phyloP scores from a whole-genome alignment of 2,113 vertebrate genomes.

The Peromyscus maniculatus region DNA sequence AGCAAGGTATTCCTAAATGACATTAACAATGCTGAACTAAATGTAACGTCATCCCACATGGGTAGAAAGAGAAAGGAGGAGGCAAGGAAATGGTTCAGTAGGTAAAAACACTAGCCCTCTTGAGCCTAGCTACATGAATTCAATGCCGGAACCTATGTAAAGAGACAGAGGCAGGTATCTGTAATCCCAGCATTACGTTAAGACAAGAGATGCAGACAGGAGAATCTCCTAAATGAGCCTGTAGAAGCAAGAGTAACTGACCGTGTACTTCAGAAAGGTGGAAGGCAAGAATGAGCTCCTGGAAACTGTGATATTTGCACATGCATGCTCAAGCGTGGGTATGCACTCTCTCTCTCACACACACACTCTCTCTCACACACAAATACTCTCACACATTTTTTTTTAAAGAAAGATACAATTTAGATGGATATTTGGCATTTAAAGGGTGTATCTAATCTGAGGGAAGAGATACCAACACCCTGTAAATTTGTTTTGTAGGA shows the following conservation, averaged over 20 bases:
- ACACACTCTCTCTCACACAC: background rate
- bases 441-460: background rate
- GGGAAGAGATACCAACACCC: background rate
- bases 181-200: background rate
- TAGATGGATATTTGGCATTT: background rate
- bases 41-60: background rate
- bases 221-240: background rate
- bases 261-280: background rate
- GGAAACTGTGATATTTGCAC: background rate
- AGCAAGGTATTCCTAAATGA: constrained; percentile 57
- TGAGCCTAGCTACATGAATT: background rate
- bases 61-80: constrained; percentile 7
- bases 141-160: background rate
- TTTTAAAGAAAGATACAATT: background rate
- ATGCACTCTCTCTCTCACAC: background rate
- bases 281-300: background rate
- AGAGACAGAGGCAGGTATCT: background rate
- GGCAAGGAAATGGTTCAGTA: background rate
- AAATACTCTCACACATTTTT: background rate
- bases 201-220: background rate
- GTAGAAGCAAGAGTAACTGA: background rate
- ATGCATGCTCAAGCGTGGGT: background rate
- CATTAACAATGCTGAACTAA: constrained; percentile 33
- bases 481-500: constrained; percentile 37
- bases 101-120: background rate